Conservation (phyloP, 2,113 vertebrate genomes). For the Psilopogon haemacephalus region DNA sequence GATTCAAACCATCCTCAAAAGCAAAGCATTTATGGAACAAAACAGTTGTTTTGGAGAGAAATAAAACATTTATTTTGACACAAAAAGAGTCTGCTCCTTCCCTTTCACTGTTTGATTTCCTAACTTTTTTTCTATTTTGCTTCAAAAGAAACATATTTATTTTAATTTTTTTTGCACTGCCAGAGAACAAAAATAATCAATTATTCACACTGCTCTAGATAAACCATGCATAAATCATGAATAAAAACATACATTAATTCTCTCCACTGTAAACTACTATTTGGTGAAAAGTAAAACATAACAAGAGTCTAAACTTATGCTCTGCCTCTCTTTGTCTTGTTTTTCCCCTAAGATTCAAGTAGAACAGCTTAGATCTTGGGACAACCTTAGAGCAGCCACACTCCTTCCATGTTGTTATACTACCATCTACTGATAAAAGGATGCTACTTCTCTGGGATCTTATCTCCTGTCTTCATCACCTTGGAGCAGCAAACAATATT, state of each 20-base stretch:
- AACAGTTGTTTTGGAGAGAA: slow-evolving; percentile 43
- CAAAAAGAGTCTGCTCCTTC: slow-evolving; percentile 14
- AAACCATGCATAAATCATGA: not conserved
- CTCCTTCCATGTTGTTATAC: slow-evolving; percentile 71
- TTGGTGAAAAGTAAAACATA: not conserved
- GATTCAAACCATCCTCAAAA: slow-evolving; percentile 41
- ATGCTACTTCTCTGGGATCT: slow-evolving; percentile 68
- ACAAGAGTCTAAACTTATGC: not conserved
- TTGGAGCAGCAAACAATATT: slow-evolving; percentile 16
- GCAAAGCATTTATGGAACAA: slow-evolving; percentile 38
- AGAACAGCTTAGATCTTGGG: not conserved
- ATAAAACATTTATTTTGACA: slow-evolving; percentile 48
- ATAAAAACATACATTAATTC: slow-evolving; percentile 5
- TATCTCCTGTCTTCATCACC: not conserved
- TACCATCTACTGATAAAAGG: slow-evolving; percentile 79
- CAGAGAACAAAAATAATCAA: slow-evolving; percentile 49
- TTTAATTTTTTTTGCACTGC: not conserved
- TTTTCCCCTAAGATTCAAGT: not conserved
- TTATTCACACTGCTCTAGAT: slow-evolving; percentile 29
- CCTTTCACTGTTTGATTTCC: slow-evolving; percentile 16
- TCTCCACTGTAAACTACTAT: not conserved
- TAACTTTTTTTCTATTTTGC: not conserved
- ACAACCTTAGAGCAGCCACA: not conserved
- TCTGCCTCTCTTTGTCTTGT: not conserved
- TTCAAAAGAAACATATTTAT: not conserved